phyloP scores from a whole-genome alignment of 2,113 vertebrate genomes.

The Neogobius melanostomus region DNA sequence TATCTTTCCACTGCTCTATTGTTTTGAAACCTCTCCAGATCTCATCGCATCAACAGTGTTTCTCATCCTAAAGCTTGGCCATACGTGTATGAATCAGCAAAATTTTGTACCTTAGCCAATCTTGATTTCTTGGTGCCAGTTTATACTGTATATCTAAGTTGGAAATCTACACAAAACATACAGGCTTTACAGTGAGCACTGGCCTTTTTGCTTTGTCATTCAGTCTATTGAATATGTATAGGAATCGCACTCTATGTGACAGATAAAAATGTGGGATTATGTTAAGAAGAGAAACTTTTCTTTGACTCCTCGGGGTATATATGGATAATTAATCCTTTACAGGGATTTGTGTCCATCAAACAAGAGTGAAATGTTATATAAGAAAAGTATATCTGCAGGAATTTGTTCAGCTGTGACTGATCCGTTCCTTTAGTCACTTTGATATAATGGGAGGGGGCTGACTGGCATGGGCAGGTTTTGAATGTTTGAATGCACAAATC shows the following conservation, averaged over 20 bases:
- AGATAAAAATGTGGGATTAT: conserved; percentile 69
- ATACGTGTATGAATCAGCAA: no score
- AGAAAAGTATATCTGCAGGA: conserved; percentile 67
- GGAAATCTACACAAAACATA: neutral
- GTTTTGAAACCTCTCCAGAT: no score
- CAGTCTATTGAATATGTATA: conserved; percentile 37
- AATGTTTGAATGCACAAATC: conserved; percentile 56
- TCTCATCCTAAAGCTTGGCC: no score
- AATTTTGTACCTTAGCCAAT: no score
- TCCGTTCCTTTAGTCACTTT: conserved; percentile 58
- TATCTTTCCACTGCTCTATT: no score
- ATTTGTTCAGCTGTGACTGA: conserved; percentile 69
- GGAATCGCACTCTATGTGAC: conserved; percentile 47
- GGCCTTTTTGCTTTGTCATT: conserved; percentile 45
- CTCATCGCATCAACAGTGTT: no score
- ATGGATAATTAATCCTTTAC: conserved; percentile 65
- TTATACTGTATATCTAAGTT: neutral
- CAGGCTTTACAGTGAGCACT: conserved; percentile 7
- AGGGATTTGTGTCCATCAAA: conserved; percentile 70
- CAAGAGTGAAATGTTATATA: conserved; percentile 72
- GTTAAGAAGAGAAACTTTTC: conserved; percentile 61
- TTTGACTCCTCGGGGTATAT: conserved; percentile 52
- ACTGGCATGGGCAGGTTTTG: conserved; percentile 54
- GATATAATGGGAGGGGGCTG: conserved; percentile 59
- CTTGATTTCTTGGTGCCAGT: no score